These are phyloP conservation scores for Empidonax alnorum DNA, from an alignment of 2,113 vertebrate genomes.

Conservation along the genomic window DNA sequence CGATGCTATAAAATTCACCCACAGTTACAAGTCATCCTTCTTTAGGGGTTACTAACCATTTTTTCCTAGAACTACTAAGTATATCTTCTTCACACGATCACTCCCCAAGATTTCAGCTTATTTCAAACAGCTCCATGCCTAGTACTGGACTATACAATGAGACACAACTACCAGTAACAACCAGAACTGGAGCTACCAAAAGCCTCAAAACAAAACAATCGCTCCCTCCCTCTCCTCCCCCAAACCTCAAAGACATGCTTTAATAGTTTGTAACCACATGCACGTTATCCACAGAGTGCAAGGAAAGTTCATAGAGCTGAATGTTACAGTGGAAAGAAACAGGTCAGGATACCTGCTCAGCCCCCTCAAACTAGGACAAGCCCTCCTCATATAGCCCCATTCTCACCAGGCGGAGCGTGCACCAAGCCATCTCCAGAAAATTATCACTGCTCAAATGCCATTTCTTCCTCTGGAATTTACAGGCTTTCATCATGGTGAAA, in stretches of 20 bases:
- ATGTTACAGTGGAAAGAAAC: background rate
- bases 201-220: background rate
- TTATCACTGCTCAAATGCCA: fast-evolving
- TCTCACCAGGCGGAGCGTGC: background rate
- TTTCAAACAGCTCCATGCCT: background rate
- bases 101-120: background rate
- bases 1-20: background rate
- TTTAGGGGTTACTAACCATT: background rate
- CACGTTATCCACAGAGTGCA: background rate
- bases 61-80: background rate
- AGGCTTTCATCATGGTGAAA: background rate
- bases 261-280: background rate
- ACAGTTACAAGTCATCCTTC: background rate
- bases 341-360: background rate
- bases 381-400: background rate
- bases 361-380: background rate
- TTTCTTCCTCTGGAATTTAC: background rate
- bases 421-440: background rate
- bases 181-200: background rate
- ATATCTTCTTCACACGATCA: background rate
- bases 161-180: background rate
- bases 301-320: background rate
- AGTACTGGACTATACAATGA: background rate
- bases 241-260: background rate
- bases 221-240: background rate